phyloP scores from a whole-genome alignment of 2,797 vertebrate species.

The Hephaestus fuliginosus region DNA sequence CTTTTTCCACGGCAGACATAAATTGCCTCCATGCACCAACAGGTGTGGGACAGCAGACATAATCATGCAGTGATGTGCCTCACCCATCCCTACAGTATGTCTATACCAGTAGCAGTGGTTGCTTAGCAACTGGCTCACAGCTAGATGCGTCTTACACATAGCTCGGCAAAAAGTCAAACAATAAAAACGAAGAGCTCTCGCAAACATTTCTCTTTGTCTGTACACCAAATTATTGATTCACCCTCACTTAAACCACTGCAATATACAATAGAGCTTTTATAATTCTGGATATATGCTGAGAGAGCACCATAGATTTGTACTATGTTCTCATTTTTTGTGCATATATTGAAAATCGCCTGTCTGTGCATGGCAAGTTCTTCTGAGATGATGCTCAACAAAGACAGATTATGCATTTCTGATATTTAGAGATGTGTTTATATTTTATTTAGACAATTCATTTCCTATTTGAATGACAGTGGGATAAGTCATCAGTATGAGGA shows the following conservation, averaged over 20 bases:
- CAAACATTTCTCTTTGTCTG: conserved; percentile 54
- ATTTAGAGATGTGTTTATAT: conserved; percentile 88
- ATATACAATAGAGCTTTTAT: conserved; percentile 43
- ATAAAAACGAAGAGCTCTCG: conserved; percentile 57
- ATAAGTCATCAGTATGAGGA: conserved; percentile 71
- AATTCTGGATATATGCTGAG: conserved; percentile 25
- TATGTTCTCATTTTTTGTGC: conserved; percentile 64
- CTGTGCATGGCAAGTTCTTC: conserved; percentile 85
- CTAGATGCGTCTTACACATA: conserved; percentile 72
- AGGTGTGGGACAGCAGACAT: conserved; percentile 64
- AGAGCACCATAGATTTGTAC: conserved; percentile 39
- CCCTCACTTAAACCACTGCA: conserved; percentile 42
- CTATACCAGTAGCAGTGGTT: conserved; percentile 77
- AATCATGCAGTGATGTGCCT: conserved; percentile 60
- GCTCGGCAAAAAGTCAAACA: conserved; percentile 70
- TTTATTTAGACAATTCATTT: conserved; percentile 87
- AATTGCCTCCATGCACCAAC: conserved; percentile 51
- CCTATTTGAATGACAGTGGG: conserved; percentile 75
- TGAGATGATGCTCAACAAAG: conserved; percentile 78
- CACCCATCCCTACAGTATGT: conserved; percentile 65
- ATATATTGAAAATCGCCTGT: conserved; percentile 77
- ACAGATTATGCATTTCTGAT: conserved; percentile 85
- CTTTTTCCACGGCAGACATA: conserved; percentile 16
- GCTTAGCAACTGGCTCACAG: conserved; percentile 84
- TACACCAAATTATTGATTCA: conserved; percentile 64